Conservation (phyloP, 2,797 vertebrate genomes). For the Cyclopterus lumpus region DNA sequence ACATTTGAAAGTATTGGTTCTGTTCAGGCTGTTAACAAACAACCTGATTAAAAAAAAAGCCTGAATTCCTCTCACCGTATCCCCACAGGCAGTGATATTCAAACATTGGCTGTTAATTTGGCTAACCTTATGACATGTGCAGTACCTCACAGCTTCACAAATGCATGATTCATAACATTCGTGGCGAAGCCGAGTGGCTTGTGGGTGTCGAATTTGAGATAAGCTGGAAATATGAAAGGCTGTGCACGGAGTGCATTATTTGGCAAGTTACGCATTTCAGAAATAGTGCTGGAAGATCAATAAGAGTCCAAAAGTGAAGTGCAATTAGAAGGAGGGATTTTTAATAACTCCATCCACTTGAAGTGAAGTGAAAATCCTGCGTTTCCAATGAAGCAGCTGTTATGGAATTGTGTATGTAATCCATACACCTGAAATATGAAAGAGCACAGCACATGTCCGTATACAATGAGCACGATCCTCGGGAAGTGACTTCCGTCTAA, state of each 20-base stretch:
- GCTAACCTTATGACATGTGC: constrained; percentile 38
- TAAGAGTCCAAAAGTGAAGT: not conserved
- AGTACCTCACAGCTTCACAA: constrained; percentile 11
- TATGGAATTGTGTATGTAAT: not conserved
- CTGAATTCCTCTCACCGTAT: not conserved
- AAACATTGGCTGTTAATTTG: constrained; percentile 31
- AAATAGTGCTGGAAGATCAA: constrained; percentile 11
- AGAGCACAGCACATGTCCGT: not conserved
- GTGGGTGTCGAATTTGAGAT: constrained; percentile 46
- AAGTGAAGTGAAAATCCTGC: not conserved
- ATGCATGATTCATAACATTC: constrained; percentile 39
- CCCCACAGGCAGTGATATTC: constrained; percentile 10
- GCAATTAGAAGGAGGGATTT: not conserved
- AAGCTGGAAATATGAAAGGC: constrained; percentile 33
- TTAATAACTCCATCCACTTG: not conserved
- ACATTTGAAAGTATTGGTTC: not conserved
- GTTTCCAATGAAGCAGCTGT: not conserved
- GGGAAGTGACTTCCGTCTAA: not conserved
- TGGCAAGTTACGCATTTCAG: constrained; percentile 3
- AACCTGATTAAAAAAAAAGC: not conserved
- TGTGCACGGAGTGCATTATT: constrained; percentile 11
- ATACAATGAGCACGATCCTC: not conserved
- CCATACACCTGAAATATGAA: not conserved
- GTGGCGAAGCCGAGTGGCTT: constrained; percentile 23
- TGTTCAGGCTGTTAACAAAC: not conserved